Base-by-base conservation (phyloP, 2,888 invertebrate genomes). In the Cheilosia soror region DNA sequence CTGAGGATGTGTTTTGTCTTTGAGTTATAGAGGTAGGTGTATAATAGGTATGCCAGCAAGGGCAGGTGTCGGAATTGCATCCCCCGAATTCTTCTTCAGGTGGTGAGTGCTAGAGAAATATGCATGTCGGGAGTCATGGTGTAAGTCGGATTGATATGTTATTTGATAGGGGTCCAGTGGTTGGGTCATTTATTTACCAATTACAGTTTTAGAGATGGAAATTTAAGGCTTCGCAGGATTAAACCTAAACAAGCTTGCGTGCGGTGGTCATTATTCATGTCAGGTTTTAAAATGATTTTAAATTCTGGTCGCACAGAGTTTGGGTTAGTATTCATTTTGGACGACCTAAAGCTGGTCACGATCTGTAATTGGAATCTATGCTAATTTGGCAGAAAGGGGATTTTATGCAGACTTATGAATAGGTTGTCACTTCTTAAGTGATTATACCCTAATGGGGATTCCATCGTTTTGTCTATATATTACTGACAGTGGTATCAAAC, bases 171-270 rank as follows among this genome's bases (percentile, higher is more conserved):
- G 31, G 20, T n/a, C 60, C 49, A 55, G 69, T 63, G 53, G 68
- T 60, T 53, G 60, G 78, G 51, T 65, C 58, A 72, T 79, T 79
- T 72, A 55, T 79, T 72, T 79, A 60, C 57, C 73, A 72, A 79
- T 79, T 79, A 65, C 72, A 63, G 57, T 71, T 60, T 31, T 51
- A 47, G 68, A 60, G 60, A 75, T 75, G 57, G 47, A 66, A 51
- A 63, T 63, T 65, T 75, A 49, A 57, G 55, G 47, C 47, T 65
- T 65, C 47, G 40, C 73, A 63, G 25, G 40, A 53, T 55, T n/a
- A 63, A 27, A 53, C 13, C 20, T 20, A 20, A 5, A 29, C 27
- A 73, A 20, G 44, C 53, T 29, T 73, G 49, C 53, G 40, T 73
- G 49, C 57, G n/a, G 13, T 25, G 31, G 77, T 62, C 60, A 62